These are phyloP conservation scores for Salminus brasiliensis DNA, from an alignment of 2,113 vertebrate genomes.

Conservation along the genomic window DNA sequence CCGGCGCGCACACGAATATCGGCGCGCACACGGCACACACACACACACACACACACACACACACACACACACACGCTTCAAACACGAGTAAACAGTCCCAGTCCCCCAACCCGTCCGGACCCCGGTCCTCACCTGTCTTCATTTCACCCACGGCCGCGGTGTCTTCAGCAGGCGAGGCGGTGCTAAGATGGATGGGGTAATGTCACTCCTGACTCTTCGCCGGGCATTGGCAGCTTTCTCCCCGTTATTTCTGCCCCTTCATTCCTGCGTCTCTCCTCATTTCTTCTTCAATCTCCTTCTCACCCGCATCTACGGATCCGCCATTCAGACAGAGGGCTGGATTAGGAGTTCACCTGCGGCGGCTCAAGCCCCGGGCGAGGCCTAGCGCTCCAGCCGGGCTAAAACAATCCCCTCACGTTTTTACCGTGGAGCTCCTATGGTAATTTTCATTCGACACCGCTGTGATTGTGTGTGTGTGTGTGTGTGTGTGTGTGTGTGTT, in stretches of 20 bases:
- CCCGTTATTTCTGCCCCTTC: background rate
- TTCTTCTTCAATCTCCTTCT: conserved; percentile 7
- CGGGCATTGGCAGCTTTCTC: conserved; percentile 12
- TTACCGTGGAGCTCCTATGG: background rate
- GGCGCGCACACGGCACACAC: too few species aligned
- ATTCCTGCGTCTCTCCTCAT: conserved; percentile 24
- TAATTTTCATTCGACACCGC: conserved; percentile 46
- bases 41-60: too few species aligned
- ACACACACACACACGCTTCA: background rate
- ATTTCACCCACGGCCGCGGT: background rate
- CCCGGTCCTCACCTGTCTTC: conserved; percentile 42
- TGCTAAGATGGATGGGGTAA: conserved; percentile 12
- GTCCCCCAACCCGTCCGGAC: too few species aligned
- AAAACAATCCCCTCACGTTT: background rate
- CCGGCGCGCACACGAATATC: too few species aligned
- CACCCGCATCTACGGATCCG: conserved; percentile 29
- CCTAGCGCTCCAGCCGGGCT: background rate
- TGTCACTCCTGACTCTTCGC: conserved; percentile 26
- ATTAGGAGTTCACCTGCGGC: background rate
- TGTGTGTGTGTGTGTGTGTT: background rate
- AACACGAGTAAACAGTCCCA: background rate
- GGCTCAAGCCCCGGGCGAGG: background rate
- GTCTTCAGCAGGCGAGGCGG: conserved; percentile 20
- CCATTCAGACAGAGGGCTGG: conserved; percentile 30
- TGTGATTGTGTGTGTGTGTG: conserved; percentile 33